Evolutionary conservation across 2,113 vertebrate species (phyloP).

Genomic region (Osmerus mordax): DNA sequence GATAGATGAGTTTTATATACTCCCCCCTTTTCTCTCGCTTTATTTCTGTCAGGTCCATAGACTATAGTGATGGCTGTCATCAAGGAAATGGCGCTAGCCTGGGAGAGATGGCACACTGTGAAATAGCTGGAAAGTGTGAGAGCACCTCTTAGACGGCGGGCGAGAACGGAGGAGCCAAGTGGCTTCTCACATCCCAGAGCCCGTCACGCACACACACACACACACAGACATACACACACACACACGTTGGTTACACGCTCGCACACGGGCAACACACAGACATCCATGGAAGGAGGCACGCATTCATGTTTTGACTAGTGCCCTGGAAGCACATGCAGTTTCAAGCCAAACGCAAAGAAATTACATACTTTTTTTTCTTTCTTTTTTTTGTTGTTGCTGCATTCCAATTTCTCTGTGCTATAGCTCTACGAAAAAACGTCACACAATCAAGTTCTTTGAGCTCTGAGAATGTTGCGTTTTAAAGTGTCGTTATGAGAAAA

Average conservation of each 20-base stretch:
- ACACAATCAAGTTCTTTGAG: too few species aligned
- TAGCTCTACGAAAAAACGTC: too few species aligned
- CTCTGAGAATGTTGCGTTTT: too few species aligned
- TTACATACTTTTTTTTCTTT: background rate
- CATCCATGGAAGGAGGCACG: slow-evolving; percentile 32
- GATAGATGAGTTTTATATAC: slow-evolving; percentile 36
- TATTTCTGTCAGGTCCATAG: slow-evolving; percentile 41
- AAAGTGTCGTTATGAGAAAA: too few species aligned
- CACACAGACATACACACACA: background rate
- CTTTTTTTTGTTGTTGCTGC: background rate
- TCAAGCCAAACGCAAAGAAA: slow-evolving; percentile 4
- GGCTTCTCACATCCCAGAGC: background rate
- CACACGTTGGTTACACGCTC: background rate
- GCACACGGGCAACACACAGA: slow-evolving; percentile 25
- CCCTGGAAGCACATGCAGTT: background rate
- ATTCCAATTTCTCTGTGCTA: too few species aligned
- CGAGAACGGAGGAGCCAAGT: background rate
- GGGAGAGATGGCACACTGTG: slow-evolving; percentile 2
- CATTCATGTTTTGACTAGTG: background rate
- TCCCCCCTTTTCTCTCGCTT: slow-evolving; percentile 35
- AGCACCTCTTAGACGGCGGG: background rate
- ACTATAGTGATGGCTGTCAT: slow-evolving; percentile 40
- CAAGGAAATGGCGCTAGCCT: slow-evolving; percentile 29
- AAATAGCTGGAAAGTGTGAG: slow-evolving; percentile 15
- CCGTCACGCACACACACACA: background rate